A percentile compares a stretch with the other conserved stretches of the same genome.
Evolutionary conservation across 2,113 vertebrate genomes (phyloP).

Genomic region (Castor canadensis): DNA sequence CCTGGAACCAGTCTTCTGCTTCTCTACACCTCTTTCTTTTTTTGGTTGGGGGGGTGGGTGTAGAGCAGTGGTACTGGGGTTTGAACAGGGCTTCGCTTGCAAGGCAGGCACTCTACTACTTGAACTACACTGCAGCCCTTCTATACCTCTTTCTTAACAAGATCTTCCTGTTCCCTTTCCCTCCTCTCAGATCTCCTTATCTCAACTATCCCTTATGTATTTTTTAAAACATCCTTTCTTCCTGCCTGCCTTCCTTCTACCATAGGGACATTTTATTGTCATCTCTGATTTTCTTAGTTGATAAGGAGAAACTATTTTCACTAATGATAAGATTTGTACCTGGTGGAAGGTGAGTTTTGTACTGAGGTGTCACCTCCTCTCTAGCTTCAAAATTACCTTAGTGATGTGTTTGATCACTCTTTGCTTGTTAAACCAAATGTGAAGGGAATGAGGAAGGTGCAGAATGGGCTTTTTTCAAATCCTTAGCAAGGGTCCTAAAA

Average conservation of each 20-base stretch:
- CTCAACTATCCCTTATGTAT: neutral
- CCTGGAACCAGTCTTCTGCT: neutral
- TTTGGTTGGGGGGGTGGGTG: no score
- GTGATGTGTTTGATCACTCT: neutral
- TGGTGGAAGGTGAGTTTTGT: neutral
- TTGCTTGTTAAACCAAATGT: neutral
- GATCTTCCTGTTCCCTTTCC: neutral
- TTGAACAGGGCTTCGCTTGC: no score
- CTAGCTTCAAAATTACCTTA: neutral
- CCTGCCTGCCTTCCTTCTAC: neutral
- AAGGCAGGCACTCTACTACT: no score
- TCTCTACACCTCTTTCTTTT: neutral
- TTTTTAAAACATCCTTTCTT: neutral
- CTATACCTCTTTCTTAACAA: neutral
- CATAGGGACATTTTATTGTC: neutral
- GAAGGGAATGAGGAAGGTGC: accelerated
- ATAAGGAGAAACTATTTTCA: neutral
- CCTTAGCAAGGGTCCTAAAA: neutral
- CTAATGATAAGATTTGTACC: neutral
- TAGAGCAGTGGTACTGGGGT: no score
- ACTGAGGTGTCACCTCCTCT: accelerated
- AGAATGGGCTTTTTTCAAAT: no score
- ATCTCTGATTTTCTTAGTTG: neutral
- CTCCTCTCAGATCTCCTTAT: neutral
- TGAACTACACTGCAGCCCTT: no score